Conservation (phyloP, 1,140 invertebrate genomes). For the Babylonia areolata region DNA sequence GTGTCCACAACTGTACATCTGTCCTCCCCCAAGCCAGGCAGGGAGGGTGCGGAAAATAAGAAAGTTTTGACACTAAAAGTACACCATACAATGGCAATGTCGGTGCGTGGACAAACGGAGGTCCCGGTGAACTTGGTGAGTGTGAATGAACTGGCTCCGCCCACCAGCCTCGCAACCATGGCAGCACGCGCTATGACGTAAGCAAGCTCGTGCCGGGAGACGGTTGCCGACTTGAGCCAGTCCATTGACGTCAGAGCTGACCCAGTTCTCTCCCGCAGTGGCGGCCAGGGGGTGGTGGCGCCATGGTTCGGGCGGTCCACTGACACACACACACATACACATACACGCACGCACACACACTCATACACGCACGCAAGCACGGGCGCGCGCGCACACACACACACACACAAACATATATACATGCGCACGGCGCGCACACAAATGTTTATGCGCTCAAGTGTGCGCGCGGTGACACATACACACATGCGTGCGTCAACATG, state of each 20-base stretch:
- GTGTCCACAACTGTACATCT: too few species aligned
- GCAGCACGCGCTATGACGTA: conserved; percentile 21
- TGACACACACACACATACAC: not conserved
- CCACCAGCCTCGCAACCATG: not conserved
- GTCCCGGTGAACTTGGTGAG: not conserved
- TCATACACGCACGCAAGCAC: not conserved
- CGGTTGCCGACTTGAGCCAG: not conserved
- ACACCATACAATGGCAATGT: too few species aligned
- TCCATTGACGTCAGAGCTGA: conserved; percentile 18
- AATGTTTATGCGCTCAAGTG: too few species aligned
- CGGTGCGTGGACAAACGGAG: not conserved
- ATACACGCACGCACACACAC: not conserved
- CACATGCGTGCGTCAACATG: not conserved
- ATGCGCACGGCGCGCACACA: not conserved
- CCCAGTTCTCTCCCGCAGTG: not conserved
- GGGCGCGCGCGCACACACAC: not conserved
- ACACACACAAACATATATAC: not conserved
- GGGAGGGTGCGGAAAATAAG: too few species aligned
- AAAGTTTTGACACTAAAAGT: too few species aligned
- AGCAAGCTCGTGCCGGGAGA: not conserved
- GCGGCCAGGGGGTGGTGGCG: not conserved
- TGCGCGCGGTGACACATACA: not conserved
- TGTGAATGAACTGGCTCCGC: conserved; percentile 14
- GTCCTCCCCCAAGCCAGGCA: too few species aligned
- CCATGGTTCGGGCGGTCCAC: not conserved